Evolutionary conservation across 2,113 vertebrate species (phyloP), one percentile per base, ranked within the genome.

Genomic region (Phrynocephalus versicolor): DNA sequence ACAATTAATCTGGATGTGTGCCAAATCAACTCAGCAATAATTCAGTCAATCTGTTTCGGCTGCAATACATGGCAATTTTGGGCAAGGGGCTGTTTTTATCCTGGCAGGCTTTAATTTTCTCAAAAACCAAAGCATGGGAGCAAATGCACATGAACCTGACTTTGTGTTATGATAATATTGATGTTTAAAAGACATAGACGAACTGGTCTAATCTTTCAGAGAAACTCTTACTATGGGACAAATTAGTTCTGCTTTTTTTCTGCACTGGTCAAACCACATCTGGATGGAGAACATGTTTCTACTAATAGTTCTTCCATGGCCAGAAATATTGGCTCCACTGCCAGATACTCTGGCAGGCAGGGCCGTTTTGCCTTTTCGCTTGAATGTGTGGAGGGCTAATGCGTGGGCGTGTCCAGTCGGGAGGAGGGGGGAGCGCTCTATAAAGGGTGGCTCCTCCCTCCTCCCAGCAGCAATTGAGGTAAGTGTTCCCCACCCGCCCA

Each of bases 1-100:
- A 85, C 70, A 91, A 80, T 91, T 84, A 85, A 89, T 91, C 86
- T 80, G 82, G 84, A 80, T 81, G 85, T 86, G 84, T 86, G 86
- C 73, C 79, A 76, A 84, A 79, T 30, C n/a, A 83, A 85, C 64
- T 86, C 83, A 76, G 45, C 25, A 72, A 83, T 85, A 75, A 78
- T 85, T 89, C 79, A 82, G 77, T 89, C 80, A 58, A 60, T 80
- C 80, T 73, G 65, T 70, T 71, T 35, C 30, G 72, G 72, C 84
- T 84, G 81, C 33, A 81, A 81, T 79, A 77, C 81, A 89, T 30
- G 72, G 64, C 79, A 85, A 81, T 89, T 83, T 91, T 67, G 80
- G 83, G 45, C 65, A 84, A 60, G 25, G 33, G 74, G 41, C 33
- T 79, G 62, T 60, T 73, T 58, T 79, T 81, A 80, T 27, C 67